A percentile compares a stretch with the other conserved stretches of the same genome.
phyloP scores from a whole-genome alignment of 2,113 vertebrate genomes.

The Oncorhynchus kisutch region DNA sequence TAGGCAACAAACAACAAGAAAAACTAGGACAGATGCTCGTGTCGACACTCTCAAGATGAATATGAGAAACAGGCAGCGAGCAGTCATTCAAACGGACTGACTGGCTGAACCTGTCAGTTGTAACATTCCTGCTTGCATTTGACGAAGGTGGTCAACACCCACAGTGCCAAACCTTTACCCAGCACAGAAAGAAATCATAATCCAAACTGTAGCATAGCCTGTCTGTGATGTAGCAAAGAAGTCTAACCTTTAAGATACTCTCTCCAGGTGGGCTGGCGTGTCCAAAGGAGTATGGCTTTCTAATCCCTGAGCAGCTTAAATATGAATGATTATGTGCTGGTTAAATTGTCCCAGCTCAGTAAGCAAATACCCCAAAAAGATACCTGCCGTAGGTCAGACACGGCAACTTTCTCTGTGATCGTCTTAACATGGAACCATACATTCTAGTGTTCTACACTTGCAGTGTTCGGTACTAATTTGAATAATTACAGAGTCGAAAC shows the following conservation, averaged over 20 bases:
- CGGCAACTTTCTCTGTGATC: constrained; percentile 52
- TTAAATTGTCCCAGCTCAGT: constrained; percentile 53
- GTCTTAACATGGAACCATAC: neutral
- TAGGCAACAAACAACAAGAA: neutral
- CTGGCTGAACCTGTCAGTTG: neutral
- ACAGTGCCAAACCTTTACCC: neutral
- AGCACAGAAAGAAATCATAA: no score
- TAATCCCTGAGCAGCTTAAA: constrained; percentile 13
- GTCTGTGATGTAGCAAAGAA: no score
- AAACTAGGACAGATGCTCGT: neutral
- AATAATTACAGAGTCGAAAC: constrained; percentile 11
- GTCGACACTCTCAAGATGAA: neutral
- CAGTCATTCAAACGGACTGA: neutral
- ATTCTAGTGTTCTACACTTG: neutral
- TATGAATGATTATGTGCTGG: constrained; percentile 42
- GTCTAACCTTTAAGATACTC: no score
- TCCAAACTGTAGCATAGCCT: no score
- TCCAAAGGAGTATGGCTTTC: no score
- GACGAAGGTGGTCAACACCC: neutral
- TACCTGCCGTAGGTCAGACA: constrained; percentile 50
- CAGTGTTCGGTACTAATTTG: neutral
- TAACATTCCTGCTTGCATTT: neutral
- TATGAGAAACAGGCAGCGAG: neutral
- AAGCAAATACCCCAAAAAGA: constrained; percentile 48
- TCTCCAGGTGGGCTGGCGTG: no score